A percentile compares a stretch with the other conserved stretches of the same genome.
Conservation (phyloP, 2,797 vertebrate species). For the Rhinoraja longicauda region DNA sequence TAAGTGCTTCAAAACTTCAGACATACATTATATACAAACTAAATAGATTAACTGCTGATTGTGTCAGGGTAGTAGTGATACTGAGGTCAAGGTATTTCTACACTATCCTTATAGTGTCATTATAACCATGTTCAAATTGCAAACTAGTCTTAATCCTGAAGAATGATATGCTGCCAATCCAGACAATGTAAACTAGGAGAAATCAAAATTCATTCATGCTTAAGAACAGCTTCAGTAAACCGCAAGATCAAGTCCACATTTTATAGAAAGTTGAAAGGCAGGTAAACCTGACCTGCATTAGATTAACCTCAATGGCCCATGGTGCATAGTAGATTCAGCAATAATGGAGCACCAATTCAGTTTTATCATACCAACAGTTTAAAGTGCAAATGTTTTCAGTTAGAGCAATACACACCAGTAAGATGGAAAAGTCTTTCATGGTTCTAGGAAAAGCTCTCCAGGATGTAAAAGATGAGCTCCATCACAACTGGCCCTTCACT, state of each 20-base stretch:
- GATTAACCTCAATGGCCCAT: slow-evolving; percentile 3
- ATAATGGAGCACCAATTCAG: slow-evolving; percentile 56
- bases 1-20: slow-evolving; percentile 37
- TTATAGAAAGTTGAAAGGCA: not conserved
- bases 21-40: slow-evolving; percentile 37
- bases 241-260: not conserved
- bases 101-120: slow-evolving; percentile 5
- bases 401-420: slow-evolving; percentile 41
- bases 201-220: slow-evolving; percentile 31
- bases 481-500: slow-evolving; percentile 89
- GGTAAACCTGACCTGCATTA: slow-evolving; percentile 22
- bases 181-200: slow-evolving; percentile 29
- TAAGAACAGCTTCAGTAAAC: slow-evolving; percentile 12
- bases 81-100: slow-evolving; percentile 20
- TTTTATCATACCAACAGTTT: slow-evolving; percentile 48
- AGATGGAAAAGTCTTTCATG: not conserved
- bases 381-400: slow-evolving; percentile 74
- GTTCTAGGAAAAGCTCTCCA: slow-evolving; percentile 91
- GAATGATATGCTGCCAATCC: slow-evolving; percentile 28
- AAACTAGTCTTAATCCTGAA: slow-evolving; percentile 27
- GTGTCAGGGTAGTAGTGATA: not conserved
- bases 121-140: not conserved
- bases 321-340: slow-evolving; percentile 66
- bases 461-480: slow-evolving; percentile 98
- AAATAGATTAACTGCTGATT: slow-evolving; percentile 34